phyloP scores from a whole-genome alignment of 2,113 vertebrate species.

The Lophochroa leadbeateri region DNA sequence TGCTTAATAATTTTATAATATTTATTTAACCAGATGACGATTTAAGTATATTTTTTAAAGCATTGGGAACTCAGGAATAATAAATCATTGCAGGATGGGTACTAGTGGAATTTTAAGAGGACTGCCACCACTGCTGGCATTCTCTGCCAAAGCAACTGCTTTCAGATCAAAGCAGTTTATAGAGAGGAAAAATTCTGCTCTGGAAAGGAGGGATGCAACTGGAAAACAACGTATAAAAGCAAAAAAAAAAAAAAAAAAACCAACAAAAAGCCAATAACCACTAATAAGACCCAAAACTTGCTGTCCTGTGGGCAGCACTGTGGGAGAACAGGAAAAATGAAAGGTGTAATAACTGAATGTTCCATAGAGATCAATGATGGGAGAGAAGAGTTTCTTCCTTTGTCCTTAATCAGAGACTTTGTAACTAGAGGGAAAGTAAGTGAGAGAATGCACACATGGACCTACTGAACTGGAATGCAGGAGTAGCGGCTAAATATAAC shows the following conservation, averaged over 20 bases:
- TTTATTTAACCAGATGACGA: background rate
- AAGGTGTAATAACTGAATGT: background rate
- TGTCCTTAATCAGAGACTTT: background rate
- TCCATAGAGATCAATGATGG: background rate
- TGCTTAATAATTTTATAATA: background rate
- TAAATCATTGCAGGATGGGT: background rate
- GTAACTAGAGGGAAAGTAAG: background rate
- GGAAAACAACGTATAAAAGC: background rate
- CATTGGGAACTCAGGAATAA: background rate
- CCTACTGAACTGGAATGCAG: background rate
- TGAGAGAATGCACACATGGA: background rate
- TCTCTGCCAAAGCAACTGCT: background rate
- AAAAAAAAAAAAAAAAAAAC: background rate
- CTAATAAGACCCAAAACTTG: background rate
- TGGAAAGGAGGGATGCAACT: background rate
- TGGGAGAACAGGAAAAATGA: background rate
- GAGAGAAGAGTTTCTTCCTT: background rate
- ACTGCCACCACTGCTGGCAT: background rate
- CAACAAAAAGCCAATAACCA: background rate
- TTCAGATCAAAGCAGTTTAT: background rate
- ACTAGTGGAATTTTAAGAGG: background rate
- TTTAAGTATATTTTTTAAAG: background rate
- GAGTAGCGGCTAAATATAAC: background rate
- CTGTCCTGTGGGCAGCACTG: background rate
- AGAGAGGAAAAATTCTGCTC: background rate